Base-by-base conservation (phyloP, 2,113 vertebrate genomes). In the Tyto alba region DNA sequence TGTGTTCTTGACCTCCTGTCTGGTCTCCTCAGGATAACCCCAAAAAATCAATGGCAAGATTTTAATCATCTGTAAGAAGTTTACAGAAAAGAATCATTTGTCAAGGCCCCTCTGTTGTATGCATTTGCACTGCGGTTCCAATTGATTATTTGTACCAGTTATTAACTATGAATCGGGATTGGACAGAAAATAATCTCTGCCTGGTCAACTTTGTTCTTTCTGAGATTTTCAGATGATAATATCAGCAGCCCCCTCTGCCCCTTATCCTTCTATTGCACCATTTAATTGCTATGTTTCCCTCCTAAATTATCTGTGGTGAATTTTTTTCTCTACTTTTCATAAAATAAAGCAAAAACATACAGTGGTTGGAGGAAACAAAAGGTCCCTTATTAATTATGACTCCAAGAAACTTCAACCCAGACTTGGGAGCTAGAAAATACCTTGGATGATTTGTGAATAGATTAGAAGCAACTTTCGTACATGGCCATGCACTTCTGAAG, bases 61-160 rank as follows among this genome's bases (percentile, higher is more conserved):
- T 93, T 91, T 95, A 93, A 89, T 95, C 77, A 85, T 47, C 45
- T 92, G 23, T 76, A 92, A 69, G 88, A 93, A 87, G 74, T 76
- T 92, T 85, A 32, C 47, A 45, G 67, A 89, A 87, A 15, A 63
- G 36, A 80, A 84, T 89, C 4, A 48, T 75, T 89, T 85, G 80
- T n/a, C 14, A n/a, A 84, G 59, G 32, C 38, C 25, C 26, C 60
- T 71, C 38, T 75, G 59, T 29, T 27, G 6, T 48, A 50, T 40
- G 18, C 36, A 53, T 91, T 91, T 86, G 22, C 34, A 27, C 73
- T 0, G 0, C 50, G 13, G n/a, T 71, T 84, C 90, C 67, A 76
- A 91, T 62, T 57, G 84, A 87, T 83, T 92, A 94, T 92, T 93
- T 94, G 80, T 78, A 85, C 66, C 92, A 95, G 95, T 96, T 95